Percentiles rank a stretch among this genome's conserved stretches.
These are phyloP conservation scores for Agriopis marginaria DNA, from an alignment of 2,888 invertebrate species.

Conservation along the genomic window DNA sequence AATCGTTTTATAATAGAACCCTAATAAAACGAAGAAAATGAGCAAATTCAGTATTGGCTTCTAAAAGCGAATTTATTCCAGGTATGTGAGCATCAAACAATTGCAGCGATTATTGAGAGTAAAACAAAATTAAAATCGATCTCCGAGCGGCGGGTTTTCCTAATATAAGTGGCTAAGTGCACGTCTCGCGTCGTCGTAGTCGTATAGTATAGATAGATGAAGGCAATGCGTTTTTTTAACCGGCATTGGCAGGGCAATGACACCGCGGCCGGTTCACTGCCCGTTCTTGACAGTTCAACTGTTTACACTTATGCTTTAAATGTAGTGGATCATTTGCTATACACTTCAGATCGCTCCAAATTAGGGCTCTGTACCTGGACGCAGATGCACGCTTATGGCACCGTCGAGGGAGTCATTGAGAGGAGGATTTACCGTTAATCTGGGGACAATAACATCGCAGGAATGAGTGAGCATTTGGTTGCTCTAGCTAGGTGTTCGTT, in stretches of 20 bases:
- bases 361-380: slow-evolving; percentile 38
- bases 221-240: slow-evolving; percentile 83
- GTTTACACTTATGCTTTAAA: slow-evolving; percentile 75
- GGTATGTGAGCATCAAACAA: slow-evolving; percentile 5
- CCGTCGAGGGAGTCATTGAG: slow-evolving; percentile 32
- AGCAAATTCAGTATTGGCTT: slow-evolving; percentile 1
- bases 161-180: slow-evolving; percentile 61
- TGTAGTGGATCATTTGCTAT: slow-evolving; percentile 74
- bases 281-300: slow-evolving; percentile 87
- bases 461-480: slow-evolving; percentile 14
- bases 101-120: slow-evolving; percentile 21
- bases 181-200: slow-evolving; percentile 65
- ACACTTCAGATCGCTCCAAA: slow-evolving; percentile 59
- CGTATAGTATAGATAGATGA: slow-evolving; percentile 66
- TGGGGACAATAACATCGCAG: slow-evolving; percentile 34
- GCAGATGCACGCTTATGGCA: slow-evolving; percentile 24
- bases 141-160: slow-evolving; percentile 50
- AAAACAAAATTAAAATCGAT: slow-evolving; percentile 22
- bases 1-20: slow-evolving; percentile 10
- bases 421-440: slow-evolving; percentile 31
- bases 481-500: slow-evolving; percentile 22
- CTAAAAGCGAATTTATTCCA: not conserved
- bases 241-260: slow-evolving; percentile 83
- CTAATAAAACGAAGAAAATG: slow-evolving; percentile 12
- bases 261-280: slow-evolving; percentile 80